These are phyloP conservation scores for Coptodon rendalli DNA, from an alignment of 2,113 vertebrate genomes.

Conservation along the genomic window DNA sequence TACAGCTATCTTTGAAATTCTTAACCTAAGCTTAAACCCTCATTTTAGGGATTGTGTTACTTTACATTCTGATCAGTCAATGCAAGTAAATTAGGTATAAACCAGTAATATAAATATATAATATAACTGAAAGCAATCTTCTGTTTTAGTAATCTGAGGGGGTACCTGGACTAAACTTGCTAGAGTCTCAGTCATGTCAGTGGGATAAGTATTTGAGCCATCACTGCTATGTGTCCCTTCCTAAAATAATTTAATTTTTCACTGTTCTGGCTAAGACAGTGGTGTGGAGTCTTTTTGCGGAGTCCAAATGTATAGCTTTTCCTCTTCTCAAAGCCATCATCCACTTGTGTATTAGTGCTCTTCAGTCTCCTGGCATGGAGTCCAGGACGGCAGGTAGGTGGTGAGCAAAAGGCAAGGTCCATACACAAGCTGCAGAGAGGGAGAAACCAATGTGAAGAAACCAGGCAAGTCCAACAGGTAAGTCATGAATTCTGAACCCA, in stretches of 20 bases:
- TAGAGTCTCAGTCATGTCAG: background rate
- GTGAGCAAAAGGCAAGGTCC: background rate
- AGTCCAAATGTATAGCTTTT: background rate
- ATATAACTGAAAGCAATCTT: no score
- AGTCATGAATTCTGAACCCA: background rate
- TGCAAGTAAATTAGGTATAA: no score
- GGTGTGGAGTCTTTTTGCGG: background rate
- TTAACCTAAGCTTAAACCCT: no score
- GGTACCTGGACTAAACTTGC: background rate
- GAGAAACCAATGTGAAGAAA: background rate
- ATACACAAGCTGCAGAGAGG: background rate
- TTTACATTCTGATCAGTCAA: no score
- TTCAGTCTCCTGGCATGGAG: background rate
- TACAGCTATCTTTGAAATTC: no score
- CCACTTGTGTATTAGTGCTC: background rate
- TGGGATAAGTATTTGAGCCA: background rate
- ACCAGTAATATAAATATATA: no score
- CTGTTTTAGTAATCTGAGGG: background rate
- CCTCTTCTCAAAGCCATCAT: background rate
- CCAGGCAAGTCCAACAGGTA: background rate
- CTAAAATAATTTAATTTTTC: background rate
- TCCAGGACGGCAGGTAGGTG: background rate
- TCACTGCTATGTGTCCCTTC: background rate
- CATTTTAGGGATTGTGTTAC: no score
- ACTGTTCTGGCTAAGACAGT: background rate